Base-by-base conservation (phyloP, 1,140 invertebrate species). In the Drosophila seguyi region DNA sequence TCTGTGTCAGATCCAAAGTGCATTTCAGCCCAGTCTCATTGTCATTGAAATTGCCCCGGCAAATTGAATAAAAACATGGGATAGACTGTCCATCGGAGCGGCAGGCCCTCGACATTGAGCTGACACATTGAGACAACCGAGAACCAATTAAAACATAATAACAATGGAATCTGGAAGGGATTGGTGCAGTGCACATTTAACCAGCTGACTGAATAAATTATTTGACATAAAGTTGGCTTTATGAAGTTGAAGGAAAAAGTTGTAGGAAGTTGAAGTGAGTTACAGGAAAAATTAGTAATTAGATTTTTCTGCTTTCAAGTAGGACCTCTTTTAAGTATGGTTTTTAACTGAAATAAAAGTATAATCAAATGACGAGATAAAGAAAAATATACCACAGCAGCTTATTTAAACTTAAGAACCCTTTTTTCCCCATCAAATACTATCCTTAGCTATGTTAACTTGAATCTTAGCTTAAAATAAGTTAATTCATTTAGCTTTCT, bases 51-150 rank as follows among this genome's bases (percentile, higher is more conserved):
- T 79, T 90, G 85, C 69, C 66, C 62, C 39, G 39, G 50, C 59
- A 90, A 90, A 90, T 90, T 90, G 78, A 90, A 90, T 90, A 81
- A 90, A 90, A 90, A 90, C 87, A 90, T 60, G 78, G 75, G 77
- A 57, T 61, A 38, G 36, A 63, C 42, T 36, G 41, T 22, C 14
- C 14, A 53, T 16, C 16, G 7, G 22, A 48, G 63, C 22, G 44
- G 10, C 42, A 41, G 62, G 57, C 57, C 39, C 63, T 61, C 42
- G 44, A 31, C 36, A 31, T 44, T 38, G 80, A 75, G 62, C 73
- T 84, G 76, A 76, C 61, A 79, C 61, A 69, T 69, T 69, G 29
- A 65, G 52, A 56, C 85, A 79, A 48, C 58, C 66, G 57, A 79
- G 72, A 90, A 67, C 74, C 76, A 88, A 87, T 87, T 87, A 87